A percentile compares a stretch with the other conserved stretches of the same genome.
These are phyloP conservation scores for Cecropterus lyciades DNA, from an alignment of 1,140 invertebrate genomes.

Conservation along the genomic window DNA sequence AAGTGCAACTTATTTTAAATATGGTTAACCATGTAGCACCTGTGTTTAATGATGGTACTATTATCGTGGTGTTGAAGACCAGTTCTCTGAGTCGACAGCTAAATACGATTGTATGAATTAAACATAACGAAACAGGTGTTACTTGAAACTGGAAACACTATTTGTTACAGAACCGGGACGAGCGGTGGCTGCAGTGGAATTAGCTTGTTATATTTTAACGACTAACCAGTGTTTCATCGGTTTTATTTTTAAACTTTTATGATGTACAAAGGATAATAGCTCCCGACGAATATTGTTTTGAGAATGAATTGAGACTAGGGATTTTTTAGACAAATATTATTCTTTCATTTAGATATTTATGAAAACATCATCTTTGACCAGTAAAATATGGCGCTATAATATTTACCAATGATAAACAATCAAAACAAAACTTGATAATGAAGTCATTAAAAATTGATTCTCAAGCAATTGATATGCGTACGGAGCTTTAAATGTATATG, in stretches of 20 bases:
- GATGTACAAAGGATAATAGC: constrained; percentile 12
- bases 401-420: background rate
- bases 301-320: no score
- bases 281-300: background rate
- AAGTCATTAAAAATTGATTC: constrained; percentile 15
- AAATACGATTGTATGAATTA: constrained; percentile 22
- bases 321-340: no score
- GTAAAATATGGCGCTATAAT: background rate
- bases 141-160: constrained; percentile 24
- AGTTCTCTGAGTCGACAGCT: constrained; percentile 14
- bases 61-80: constrained; percentile 14
- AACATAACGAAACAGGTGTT: constrained; percentile 27
- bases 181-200: constrained; percentile 2
- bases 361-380: no score
- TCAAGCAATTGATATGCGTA: constrained; percentile 43
- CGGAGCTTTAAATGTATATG: constrained; percentile 34
- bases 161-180: constrained; percentile 20
- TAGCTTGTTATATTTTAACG: constrained; percentile 29
- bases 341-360: no score
- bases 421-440: background rate
- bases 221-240: constrained; percentile 19
- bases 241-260: constrained; percentile 32
- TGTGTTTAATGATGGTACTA: constrained; percentile 21
- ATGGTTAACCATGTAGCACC: constrained; percentile 15
- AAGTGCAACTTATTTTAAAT: background rate